Conservation (phyloP, 1,140 invertebrate genomes). For the Microplitis demolitor region DNA sequence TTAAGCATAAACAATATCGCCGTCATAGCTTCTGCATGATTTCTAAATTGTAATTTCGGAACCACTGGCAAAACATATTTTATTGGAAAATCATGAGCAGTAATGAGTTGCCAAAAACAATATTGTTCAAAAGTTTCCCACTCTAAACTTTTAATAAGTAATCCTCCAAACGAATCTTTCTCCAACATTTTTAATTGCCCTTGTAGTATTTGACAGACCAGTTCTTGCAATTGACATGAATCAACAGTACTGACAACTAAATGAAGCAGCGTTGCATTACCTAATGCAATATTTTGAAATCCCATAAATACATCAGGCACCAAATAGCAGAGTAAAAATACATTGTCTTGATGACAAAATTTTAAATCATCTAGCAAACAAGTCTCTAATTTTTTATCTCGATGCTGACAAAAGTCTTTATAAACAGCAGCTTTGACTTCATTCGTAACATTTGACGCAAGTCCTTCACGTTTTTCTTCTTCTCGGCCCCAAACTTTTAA, state of each 20-base stretch:
- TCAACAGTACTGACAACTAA: slow-evolving; percentile 89
- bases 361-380: slow-evolving; percentile 81
- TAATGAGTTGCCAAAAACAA: slow-evolving; percentile 93
- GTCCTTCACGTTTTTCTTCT: slow-evolving; percentile 65
- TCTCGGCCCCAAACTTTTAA: slow-evolving; percentile 75
- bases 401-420: slow-evolving; percentile 82
- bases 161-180: slow-evolving; percentile 71
- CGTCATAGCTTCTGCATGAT: slow-evolving; percentile 91
- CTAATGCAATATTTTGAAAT: slow-evolving; percentile 84
- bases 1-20: slow-evolving; percentile 88
- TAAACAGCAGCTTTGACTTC: slow-evolving; percentile 85
- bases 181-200: slow-evolving; percentile 84
- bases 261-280: slow-evolving; percentile 83
- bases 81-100: slow-evolving; percentile 89
- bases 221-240: slow-evolving; percentile 83
- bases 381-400: slow-evolving; percentile 78
- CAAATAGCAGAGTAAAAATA: slow-evolving; percentile 85
- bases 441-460: slow-evolving; percentile 62
- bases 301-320: slow-evolving; percentile 90
- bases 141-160: slow-evolving; percentile 81
- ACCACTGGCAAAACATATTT: slow-evolving; percentile 89
- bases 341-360: slow-evolving; percentile 85
- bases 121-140: slow-evolving; percentile 98
- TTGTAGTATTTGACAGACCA: slow-evolving; percentile 89
- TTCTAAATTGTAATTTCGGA: slow-evolving; percentile 84